Conservation (phyloP, 2,888 invertebrate species). For the Drosophila greeni region DNA sequence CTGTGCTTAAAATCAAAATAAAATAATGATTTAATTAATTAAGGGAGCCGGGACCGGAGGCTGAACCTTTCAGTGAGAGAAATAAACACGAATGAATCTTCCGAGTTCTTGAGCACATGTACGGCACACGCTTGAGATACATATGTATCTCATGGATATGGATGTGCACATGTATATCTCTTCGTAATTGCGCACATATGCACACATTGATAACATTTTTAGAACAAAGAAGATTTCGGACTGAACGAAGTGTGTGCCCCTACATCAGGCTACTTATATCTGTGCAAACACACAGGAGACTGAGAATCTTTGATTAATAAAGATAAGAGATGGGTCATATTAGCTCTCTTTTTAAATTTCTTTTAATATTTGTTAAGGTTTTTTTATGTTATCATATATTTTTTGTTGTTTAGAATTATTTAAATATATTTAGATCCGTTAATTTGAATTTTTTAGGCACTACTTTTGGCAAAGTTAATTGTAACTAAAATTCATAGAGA, state of each 20-base stretch:
- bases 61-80: slow-evolving; percentile 14
- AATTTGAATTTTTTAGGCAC: not conserved
- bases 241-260: slow-evolving; percentile 16
- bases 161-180: slow-evolving; percentile 6
- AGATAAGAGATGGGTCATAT: not conserved
- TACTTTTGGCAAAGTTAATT: not conserved
- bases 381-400: too few species aligned
- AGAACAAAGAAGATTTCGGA: slow-evolving; percentile 30
- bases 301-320: not conserved
- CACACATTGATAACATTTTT: slow-evolving; percentile 24
- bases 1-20: not conserved
- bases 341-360: too few species aligned
- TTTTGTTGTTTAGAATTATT: not conserved
- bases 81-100: slow-evolving; percentile 14
- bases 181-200: slow-evolving; percentile 14
- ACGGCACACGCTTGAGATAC: slow-evolving; percentile 13
- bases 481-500: not conserved
- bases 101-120: slow-evolving; percentile 12
- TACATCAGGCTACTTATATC: slow-evolving; percentile 6
- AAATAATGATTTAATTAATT: not conserved
- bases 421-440: not conserved
- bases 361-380: fast-evolving
- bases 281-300: slow-evolving; percentile 8
- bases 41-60: not conserved
- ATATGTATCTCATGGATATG: slow-evolving; percentile 7